phyloP scores from a whole-genome alignment of 2,888 invertebrate genomes.

The Amphipyra berbera region DNA sequence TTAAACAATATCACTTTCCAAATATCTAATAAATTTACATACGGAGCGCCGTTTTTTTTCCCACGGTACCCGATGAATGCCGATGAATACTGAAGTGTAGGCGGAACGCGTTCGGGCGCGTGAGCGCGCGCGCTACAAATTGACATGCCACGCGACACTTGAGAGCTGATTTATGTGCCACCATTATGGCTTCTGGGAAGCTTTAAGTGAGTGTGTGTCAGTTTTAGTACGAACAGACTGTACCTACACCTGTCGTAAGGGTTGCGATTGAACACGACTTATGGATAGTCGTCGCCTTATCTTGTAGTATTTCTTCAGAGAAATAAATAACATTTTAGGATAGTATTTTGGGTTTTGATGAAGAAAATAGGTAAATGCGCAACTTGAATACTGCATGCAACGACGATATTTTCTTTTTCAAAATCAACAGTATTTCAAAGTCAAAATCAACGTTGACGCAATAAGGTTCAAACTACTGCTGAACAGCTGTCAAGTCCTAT shows the following conservation, averaged over 20 bases:
- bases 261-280: too few species aligned
- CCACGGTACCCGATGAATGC: slow-evolving; percentile 48
- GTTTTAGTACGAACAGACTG: not conserved
- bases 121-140: slow-evolving; percentile 58
- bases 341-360: too few species aligned
- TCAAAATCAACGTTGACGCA: too few species aligned
- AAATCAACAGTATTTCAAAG: too few species aligned
- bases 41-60: slow-evolving; percentile 42
- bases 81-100: slow-evolving; percentile 46
- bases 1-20: slow-evolving; percentile 41
- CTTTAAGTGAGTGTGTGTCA: slow-evolving; percentile 11
- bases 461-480: too few species aligned
- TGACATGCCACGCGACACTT: slow-evolving; percentile 64
- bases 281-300: too few species aligned
- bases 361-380: too few species aligned
- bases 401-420: too few species aligned
- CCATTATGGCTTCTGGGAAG: slow-evolving; percentile 38
- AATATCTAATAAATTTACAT: slow-evolving; percentile 42
- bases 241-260: not conserved
- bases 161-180: slow-evolving; percentile 51
- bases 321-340: too few species aligned
- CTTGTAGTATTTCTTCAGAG: too few species aligned
- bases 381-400: too few species aligned
- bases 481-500: too few species aligned
- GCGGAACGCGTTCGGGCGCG: slow-evolving; percentile 50